A percentile compares a stretch with the other conserved stretches of the same genome.
Conservation (phyloP, 2,888 invertebrate genomes). For the Sylvicola cinctus region DNA sequence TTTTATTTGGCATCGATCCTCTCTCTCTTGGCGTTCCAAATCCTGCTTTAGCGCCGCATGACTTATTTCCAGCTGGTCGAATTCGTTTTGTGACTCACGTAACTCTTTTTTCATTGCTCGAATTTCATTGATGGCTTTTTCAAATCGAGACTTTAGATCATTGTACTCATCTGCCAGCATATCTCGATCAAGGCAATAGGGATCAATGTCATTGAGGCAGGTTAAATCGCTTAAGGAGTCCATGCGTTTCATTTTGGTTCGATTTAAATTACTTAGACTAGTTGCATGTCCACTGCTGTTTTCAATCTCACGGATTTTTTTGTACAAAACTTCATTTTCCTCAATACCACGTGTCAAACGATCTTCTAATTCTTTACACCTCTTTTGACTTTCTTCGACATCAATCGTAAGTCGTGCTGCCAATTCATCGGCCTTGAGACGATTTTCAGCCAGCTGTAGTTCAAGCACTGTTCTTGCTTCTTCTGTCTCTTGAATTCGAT, state of each 20-base stretch:
- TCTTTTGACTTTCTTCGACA: slow-evolving; percentile 41
- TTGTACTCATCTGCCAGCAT: slow-evolving; percentile 62
- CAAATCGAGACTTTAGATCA: slow-evolving; percentile 53
- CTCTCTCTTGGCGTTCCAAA: slow-evolving; percentile 40
- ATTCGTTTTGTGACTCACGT: slow-evolving; percentile 56
- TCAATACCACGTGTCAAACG: slow-evolving; percentile 45
- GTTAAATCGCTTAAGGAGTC: slow-evolving; percentile 65
- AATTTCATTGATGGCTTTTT: slow-evolving; percentile 67
- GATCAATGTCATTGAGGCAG: slow-evolving; percentile 56
- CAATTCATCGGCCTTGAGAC: slow-evolving; percentile 46
- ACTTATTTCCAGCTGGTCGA: slow-evolving; percentile 61
- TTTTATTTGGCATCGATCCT: slow-evolving; percentile 48
- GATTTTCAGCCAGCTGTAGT: slow-evolving; percentile 42
- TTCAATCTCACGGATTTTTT: slow-evolving; percentile 51
- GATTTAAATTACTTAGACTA: slow-evolving; percentile 19
- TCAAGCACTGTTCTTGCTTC: slow-evolving; percentile 39
- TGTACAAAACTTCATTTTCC: slow-evolving; percentile 55
- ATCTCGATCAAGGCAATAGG: slow-evolving; percentile 51
- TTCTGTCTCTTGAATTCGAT: slow-evolving; percentile 49
- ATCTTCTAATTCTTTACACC: slow-evolving; percentile 23
- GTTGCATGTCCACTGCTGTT: background rate
- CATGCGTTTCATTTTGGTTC: slow-evolving; percentile 32
- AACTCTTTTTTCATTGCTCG: slow-evolving; percentile 63
- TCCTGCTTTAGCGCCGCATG: slow-evolving; percentile 55
- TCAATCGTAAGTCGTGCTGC: slow-evolving; percentile 48